phyloP scores from a whole-genome alignment of 1,140 invertebrate genomes.

The Subanguina moxae region DNA sequence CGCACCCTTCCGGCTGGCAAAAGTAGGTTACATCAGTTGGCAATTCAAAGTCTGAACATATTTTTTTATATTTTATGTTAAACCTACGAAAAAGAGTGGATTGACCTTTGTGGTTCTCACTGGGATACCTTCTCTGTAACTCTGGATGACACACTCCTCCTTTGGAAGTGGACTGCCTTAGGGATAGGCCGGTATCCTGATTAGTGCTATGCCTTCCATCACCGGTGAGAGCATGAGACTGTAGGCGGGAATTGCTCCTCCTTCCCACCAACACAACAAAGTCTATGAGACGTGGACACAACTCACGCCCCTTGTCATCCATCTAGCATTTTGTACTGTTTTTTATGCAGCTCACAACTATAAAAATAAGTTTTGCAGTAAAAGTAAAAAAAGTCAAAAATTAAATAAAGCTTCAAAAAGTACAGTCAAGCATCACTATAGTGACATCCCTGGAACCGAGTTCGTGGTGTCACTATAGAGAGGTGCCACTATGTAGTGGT shows the following conservation, averaged over 20 bases:
- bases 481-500: no score
- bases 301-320: conserved; percentile 52
- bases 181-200: conserved; percentile 1
- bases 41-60: conserved; percentile 77
- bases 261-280: conserved; percentile 93
- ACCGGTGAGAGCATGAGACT: conserved; percentile 64
- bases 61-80: neutral
- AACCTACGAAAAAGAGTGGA: neutral
- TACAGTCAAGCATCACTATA: no score
- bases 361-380: no score
- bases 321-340: conserved; percentile 25
- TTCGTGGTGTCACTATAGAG: no score
- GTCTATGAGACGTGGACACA: conserved; percentile 71
- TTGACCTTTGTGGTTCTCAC: conserved; percentile 75
- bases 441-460: no score
- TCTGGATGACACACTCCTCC: conserved; percentile 71
- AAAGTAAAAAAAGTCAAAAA: no score
- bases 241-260: conserved; percentile 63
- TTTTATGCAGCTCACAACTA: neutral
- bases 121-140: conserved; percentile 86
- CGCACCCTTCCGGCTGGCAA: conserved; percentile 97
- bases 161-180: conserved; percentile 11
- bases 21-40: conserved; percentile 97
- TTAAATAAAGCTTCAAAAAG: no score
- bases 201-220: conserved; percentile 1